These are phyloP conservation scores for Neogobius melanostomus DNA, from an alignment of 2,113 vertebrate genomes.

Conservation along the genomic window DNA sequence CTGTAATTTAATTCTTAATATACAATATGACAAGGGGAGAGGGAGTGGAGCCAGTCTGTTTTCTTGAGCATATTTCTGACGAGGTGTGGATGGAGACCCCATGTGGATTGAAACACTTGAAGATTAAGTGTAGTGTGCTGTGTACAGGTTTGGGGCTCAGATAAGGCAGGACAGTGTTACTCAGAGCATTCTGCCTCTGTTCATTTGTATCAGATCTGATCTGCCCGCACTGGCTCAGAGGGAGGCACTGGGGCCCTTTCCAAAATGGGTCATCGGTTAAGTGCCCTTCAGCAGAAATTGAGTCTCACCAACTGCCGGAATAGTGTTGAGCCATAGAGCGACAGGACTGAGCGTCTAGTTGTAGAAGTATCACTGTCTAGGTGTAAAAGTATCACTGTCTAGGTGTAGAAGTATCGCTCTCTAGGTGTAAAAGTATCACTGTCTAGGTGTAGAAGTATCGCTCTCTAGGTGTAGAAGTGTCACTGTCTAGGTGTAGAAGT, in stretches of 20 bases:
- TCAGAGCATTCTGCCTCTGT: conserved; percentile 47
- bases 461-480: too few relatives aligned
- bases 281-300: conserved; percentile 76
- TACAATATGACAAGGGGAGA: conserved; percentile 56
- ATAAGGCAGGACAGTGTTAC: conserved; percentile 36
- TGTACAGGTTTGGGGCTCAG: conserved; percentile 14
- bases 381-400: too few relatives aligned
- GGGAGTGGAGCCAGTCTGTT: conserved; percentile 40
- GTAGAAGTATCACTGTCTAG: conserved; percentile 31
- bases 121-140: conserved; percentile 41
- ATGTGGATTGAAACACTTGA: conserved; percentile 48
- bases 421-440: too few relatives aligned
- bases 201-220: conserved; percentile 54
- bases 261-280: conserved; percentile 74
- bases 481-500: conserved; percentile 69
- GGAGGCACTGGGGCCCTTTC: conserved; percentile 59
- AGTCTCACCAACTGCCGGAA: conserved; percentile 70
- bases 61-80: conserved; percentile 49
- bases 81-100: conserved; percentile 41
- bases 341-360: conserved; percentile 68
- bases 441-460: too few relatives aligned
- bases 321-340: conserved; percentile 63
- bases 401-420: too few relatives aligned
- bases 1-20: conserved; percentile 68
- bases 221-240: conserved; percentile 55